A percentile compares a stretch with the other conserved stretches of the same genome.
Conservation (phyloP, 1,140 invertebrate genomes). For the Paralvinella palmiformis region DNA sequence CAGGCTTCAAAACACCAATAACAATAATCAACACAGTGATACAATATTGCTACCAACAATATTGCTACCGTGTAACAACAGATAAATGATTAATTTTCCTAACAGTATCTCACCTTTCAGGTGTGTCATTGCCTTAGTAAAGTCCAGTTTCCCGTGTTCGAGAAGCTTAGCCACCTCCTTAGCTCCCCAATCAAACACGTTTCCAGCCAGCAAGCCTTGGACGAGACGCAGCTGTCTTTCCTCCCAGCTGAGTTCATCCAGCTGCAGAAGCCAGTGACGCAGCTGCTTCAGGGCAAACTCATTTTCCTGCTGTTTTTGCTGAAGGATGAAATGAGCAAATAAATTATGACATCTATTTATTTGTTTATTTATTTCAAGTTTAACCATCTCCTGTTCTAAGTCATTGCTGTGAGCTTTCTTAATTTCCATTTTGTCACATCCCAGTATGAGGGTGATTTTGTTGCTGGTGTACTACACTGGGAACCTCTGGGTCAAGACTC, state of each 20-base stretch:
- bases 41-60: no score
- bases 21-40: no score
- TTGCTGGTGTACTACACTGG: no score
- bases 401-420: background rate
- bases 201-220: constrained; percentile 66
- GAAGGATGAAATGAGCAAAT: constrained; percentile 23
- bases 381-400: no score
- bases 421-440: no score
- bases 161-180: constrained; percentile 78
- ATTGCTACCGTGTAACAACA: no score
- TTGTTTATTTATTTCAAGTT: no score
- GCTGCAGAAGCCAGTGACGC: constrained; percentile 48
- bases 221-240: constrained; percentile 57
- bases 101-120: constrained; percentile 61
- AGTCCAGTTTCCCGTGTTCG: constrained; percentile 67
- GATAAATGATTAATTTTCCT: no score
- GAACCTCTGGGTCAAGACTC: no score
- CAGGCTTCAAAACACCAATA: no score
- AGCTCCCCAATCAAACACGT: constrained; percentile 97
- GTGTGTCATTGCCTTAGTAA: constrained; percentile 70
- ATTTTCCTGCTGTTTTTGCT: constrained; percentile 67
- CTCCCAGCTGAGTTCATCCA: constrained; percentile 56
- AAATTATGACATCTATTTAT: no score
- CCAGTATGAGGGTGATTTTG: no score
- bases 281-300: constrained; percentile 59